Conservation (phyloP, 2,113 vertebrate genomes). For the Condylura cristata region DNA sequence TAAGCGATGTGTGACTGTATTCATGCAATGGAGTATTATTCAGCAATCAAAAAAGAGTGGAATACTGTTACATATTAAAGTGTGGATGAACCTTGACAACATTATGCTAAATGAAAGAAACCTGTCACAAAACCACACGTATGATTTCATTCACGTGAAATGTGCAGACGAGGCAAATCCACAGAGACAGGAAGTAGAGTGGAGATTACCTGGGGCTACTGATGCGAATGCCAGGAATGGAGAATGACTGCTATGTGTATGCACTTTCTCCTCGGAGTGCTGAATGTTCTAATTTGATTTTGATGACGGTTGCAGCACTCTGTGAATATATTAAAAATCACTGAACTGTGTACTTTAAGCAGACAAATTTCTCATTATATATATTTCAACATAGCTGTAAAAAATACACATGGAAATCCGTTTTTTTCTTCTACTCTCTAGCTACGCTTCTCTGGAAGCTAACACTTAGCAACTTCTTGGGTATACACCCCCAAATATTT, state of each 20-base stretch:
- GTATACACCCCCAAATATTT: not conserved
- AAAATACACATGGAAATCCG: not conserved
- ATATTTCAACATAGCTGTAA: not conserved
- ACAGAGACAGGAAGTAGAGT: not conserved
- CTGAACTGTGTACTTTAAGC: not conserved
- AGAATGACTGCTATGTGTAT: not conserved
- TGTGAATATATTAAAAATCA: not conserved
- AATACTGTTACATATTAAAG: not conserved
- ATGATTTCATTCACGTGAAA: not conserved
- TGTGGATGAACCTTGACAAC: not conserved
- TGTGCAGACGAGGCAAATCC: not conserved
- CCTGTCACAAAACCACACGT: not conserved
- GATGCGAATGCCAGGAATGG: not conserved
- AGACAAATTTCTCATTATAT: conserved; percentile 7
- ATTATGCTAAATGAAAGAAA: not conserved
- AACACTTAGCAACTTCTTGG: not conserved
- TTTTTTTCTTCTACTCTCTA: not conserved
- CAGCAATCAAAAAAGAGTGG: not conserved
- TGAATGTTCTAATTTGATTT: conserved; percentile 32
- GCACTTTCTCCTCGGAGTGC: not conserved
- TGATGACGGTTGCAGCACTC: not conserved
- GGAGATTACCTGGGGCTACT: not conserved
- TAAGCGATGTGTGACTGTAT: not conserved
- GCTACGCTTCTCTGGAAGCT: not conserved
- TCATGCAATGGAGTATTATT: not conserved